Percentiles rank a stretch among this genome's conserved stretches.
phyloP scores from a whole-genome alignment of 2,797 vertebrate genomes.

The Anguilla pacifica region DNA sequence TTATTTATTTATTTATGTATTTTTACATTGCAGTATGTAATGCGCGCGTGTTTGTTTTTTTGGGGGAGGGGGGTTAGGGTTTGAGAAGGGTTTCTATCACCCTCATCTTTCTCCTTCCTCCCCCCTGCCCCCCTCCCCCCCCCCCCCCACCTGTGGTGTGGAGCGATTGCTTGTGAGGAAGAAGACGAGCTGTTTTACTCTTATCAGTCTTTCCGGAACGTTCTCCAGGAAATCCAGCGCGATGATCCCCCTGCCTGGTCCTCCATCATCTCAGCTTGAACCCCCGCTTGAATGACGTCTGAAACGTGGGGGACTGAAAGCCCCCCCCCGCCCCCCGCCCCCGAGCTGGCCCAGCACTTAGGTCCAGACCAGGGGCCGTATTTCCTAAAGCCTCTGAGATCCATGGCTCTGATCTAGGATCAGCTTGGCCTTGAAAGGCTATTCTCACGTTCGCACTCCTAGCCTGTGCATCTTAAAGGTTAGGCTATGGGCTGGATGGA shows the following conservation, averaged over 20 bases:
- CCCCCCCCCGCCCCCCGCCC: not conserved
- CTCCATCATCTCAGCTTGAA: slow-evolving; percentile 61
- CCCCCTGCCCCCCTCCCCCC: too few species aligned
- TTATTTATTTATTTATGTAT: too few species aligned
- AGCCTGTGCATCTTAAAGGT: not conserved
- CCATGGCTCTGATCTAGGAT: not conserved
- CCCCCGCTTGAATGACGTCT: slow-evolving; percentile 47
- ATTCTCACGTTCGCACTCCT: not conserved
- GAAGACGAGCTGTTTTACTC: too few species aligned
- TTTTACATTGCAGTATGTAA: too few species aligned
- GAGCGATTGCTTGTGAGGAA: too few species aligned
- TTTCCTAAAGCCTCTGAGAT: not conserved
- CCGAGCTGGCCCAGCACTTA: not conserved
- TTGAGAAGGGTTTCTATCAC: too few species aligned
- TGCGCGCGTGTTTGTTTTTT: too few species aligned
- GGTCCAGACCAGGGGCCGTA: not conserved
- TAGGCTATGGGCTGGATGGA: not conserved
- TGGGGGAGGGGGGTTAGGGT: too few species aligned
- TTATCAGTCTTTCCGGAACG: slow-evolving; percentile 44
- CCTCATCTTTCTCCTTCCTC: too few species aligned
- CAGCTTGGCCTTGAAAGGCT: not conserved
- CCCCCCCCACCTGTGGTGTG: too few species aligned
- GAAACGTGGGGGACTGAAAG: not conserved
- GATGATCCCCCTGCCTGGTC: slow-evolving; percentile 49
- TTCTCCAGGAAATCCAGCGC: slow-evolving; percentile 10